A percentile compares a stretch with the other conserved stretches of the same genome.
Evolutionary conservation across 2,113 vertebrate species (phyloP).

Genomic region (Ctenodactylus gundi): DNA sequence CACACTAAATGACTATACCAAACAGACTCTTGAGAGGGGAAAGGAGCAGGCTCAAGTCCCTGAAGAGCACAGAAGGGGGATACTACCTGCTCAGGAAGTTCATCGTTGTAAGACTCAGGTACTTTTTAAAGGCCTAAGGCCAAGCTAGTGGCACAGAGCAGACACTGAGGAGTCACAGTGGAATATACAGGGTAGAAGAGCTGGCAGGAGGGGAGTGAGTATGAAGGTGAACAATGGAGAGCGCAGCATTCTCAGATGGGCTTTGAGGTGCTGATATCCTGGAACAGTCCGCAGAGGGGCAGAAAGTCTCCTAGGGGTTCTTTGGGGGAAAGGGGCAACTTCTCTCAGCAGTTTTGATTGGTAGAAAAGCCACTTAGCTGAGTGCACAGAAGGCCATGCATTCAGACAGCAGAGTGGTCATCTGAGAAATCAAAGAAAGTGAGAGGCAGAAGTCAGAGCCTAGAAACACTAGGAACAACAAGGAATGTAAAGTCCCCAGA

Average conservation of each 20-base stretch:
- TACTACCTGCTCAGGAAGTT: slow-evolving; percentile 60
- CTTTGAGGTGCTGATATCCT: slow-evolving; percentile 34
- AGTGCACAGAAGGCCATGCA: not conserved
- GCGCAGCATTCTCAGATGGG: slow-evolving; percentile 34
- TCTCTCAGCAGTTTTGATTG: not conserved
- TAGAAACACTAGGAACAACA: not conserved
- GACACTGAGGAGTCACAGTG: slow-evolving; percentile 15
- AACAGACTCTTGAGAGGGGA: not conserved
- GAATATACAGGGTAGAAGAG: not conserved
- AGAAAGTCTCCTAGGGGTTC: not conserved
- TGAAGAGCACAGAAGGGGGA: slow-evolving; percentile 49
- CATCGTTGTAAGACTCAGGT: slow-evolving; percentile 59
- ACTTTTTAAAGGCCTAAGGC: slow-evolving; percentile 51
- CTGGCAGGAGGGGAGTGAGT: not conserved
- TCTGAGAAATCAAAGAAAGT: slow-evolving; percentile 32
- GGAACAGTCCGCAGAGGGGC: not conserved
- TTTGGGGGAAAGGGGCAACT: not conserved
- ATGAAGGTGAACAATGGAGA: not conserved
- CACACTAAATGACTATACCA: not conserved
- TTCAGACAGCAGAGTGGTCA: slow-evolving; percentile 20
- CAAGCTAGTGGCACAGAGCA: slow-evolving; percentile 46
- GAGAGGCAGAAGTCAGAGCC: not conserved
- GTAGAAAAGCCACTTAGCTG: not conserved
- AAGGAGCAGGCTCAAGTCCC: slow-evolving; percentile 37
- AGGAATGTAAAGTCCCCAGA: slow-evolving; percentile 52